A percentile compares a stretch with the other conserved stretches of the same genome.
These are phyloP conservation scores for Folsomia candida DNA, from an alignment of 2,888 invertebrate genomes.

Conservation along the genomic window DNA sequence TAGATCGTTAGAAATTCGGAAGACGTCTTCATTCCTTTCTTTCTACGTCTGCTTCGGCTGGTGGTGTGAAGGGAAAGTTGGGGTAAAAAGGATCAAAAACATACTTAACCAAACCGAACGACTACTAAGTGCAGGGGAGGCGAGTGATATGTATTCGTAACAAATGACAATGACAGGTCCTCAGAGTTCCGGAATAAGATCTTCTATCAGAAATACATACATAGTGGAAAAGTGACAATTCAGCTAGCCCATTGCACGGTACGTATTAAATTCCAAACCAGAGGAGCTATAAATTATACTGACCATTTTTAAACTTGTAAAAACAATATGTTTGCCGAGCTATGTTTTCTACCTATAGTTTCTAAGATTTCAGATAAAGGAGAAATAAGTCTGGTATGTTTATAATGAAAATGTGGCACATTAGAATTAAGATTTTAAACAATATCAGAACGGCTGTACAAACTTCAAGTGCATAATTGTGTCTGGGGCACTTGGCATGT, in stretches of 20 bases:
- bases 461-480: neutral
- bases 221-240: neutral
- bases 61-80: neutral
- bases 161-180: slow-evolving; percentile 9
- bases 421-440: neutral
- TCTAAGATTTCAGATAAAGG: neutral
- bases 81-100: neutral
- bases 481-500: neutral
- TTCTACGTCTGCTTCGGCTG: neutral
- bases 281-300: neutral
- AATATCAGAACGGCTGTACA: neutral
- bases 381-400: neutral
- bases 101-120: neutral
- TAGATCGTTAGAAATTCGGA: neutral
- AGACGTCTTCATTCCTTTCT: neutral
- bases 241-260: neutral
- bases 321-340: too few species aligned
- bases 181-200: neutral
- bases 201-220: too few species aligned
- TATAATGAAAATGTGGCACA: neutral
- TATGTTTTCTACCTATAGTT: neutral
- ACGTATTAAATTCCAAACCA: neutral
- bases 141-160: neutral
- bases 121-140: neutral
- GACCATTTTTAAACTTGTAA: too few species aligned